Evolutionary conservation across 2,113 vertebrate species (phyloP).

Genomic region (Thamnaconus septentrionalis): DNA sequence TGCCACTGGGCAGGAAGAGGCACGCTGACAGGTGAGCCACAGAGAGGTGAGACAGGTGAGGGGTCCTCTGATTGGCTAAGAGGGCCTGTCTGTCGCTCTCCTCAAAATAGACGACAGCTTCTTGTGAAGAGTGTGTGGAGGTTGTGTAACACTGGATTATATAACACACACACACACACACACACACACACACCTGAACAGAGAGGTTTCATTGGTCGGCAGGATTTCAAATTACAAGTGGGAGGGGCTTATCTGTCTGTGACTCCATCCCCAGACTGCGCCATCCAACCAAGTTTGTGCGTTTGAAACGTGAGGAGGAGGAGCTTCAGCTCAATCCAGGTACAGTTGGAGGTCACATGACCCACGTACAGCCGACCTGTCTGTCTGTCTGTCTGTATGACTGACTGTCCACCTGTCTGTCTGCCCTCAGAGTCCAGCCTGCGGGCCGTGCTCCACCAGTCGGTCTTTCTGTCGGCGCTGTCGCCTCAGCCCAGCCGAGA

Average conservation of each 20-base stretch:
- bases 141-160: slow-evolving; percentile 35
- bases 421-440: slow-evolving; percentile 56
- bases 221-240: too few relatives aligned
- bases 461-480: slow-evolving; percentile 72
- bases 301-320: slow-evolving; percentile 77
- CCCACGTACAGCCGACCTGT: not conserved
- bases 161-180: slow-evolving; percentile 21
- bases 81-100: not conserved
- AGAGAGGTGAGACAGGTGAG: not conserved
- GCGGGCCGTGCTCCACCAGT: slow-evolving; percentile 63
- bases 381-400: not conserved
- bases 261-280: slow-evolving; percentile 41
- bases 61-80: slow-evolving; percentile 1
- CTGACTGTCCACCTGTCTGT: not conserved
- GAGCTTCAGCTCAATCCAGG: slow-evolving; percentile 49
- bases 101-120: slow-evolving; percentile 5
- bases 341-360: not conserved
- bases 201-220: too few relatives aligned
- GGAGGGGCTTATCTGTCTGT: not conserved
- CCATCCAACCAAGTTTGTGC: slow-evolving; percentile 74
- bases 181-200: too few relatives aligned
- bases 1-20: slow-evolving; percentile 48
- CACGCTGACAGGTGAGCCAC: slow-evolving; percentile 39
- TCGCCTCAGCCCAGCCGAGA: slow-evolving; percentile 68
- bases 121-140: slow-evolving; percentile 8